Evolutionary conservation across 2,797 vertebrate genomes (phyloP).

Genomic region (Bovichtus variegatus): DNA sequence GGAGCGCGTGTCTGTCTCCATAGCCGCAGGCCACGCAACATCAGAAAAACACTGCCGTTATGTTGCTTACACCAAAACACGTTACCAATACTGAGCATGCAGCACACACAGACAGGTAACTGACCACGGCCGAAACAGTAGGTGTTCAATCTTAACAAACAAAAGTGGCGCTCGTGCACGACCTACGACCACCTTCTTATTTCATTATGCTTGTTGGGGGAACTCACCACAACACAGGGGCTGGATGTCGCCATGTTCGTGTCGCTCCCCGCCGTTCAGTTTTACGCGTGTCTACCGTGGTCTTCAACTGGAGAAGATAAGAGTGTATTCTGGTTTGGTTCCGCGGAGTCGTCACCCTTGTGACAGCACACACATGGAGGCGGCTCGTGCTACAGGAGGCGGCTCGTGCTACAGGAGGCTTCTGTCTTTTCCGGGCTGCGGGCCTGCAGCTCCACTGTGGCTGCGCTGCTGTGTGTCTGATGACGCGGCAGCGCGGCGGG

Average conservation of each 20-base stretch:
- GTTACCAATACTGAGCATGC: background rate
- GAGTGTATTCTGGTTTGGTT: background rate
- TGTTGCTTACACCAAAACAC: background rate
- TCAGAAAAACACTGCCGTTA: background rate
- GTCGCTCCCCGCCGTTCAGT: background rate
- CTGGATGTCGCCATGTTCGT: constrained; percentile 82
- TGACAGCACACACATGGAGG: constrained; percentile 39
- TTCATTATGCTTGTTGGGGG: too few relatives aligned
- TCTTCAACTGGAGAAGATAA: background rate
- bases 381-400: background rate
- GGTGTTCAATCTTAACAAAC: accelerated
- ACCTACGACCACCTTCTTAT: background rate
- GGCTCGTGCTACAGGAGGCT: background rate
- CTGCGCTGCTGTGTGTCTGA: background rate
- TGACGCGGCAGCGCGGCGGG: constrained; percentile 19
- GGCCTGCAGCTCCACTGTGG: background rate
- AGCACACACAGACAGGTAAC: background rate
- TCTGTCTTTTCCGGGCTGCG: constrained; percentile 33
- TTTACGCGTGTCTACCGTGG: background rate
- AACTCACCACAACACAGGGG: constrained; percentile 85
- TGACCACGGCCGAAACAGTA: accelerated
- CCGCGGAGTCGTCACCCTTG: constrained; percentile 13
- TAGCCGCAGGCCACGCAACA: constrained; percentile 36
- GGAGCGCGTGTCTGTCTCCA: constrained; percentile 34
- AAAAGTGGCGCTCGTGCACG: accelerated